Evolutionary conservation across 2,888 invertebrate genomes (phyloP).

Genomic region (Strigamia maritima): DNA sequence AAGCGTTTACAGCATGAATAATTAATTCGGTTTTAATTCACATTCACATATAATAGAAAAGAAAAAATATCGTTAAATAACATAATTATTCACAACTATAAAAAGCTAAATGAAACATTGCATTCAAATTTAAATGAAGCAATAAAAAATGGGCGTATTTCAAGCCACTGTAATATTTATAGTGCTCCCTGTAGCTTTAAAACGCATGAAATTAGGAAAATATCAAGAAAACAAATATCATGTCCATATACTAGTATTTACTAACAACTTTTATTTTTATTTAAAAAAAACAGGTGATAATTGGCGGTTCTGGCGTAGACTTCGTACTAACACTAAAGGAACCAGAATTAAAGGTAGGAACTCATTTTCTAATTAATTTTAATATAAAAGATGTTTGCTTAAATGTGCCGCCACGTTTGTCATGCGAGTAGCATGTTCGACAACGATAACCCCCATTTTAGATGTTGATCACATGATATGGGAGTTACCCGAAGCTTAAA

Average conservation of each 20-base stretch:
- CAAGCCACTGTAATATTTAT: constrained; percentile 6
- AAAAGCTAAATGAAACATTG: no score
- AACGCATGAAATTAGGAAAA: no score
- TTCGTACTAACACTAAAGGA: constrained; percentile 43
- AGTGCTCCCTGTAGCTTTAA: neutral
- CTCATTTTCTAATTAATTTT: neutral
- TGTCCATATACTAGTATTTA: neutral
- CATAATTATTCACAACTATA: no score
- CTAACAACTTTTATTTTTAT: neutral
- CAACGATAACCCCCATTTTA: neutral
- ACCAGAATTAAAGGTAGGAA: constrained; percentile 43
- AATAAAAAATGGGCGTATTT: no score
- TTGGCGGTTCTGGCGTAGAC: constrained; percentile 50
- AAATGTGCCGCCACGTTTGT: neutral
- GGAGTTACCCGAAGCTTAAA: neutral
- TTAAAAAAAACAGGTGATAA: constrained; percentile 46
- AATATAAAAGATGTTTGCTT: no score
- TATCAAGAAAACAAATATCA: no score
- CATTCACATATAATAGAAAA: no score
- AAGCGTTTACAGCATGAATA: no score
- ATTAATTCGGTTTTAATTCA: no score
- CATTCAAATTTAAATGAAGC: no score
- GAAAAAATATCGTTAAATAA: no score
- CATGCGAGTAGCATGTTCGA: neutral
- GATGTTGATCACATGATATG: neutral